Percentiles rank a stretch among this genome's conserved stretches.
Conservation (phyloP, 2,113 vertebrate species). For the Strigops habroptila region DNA sequence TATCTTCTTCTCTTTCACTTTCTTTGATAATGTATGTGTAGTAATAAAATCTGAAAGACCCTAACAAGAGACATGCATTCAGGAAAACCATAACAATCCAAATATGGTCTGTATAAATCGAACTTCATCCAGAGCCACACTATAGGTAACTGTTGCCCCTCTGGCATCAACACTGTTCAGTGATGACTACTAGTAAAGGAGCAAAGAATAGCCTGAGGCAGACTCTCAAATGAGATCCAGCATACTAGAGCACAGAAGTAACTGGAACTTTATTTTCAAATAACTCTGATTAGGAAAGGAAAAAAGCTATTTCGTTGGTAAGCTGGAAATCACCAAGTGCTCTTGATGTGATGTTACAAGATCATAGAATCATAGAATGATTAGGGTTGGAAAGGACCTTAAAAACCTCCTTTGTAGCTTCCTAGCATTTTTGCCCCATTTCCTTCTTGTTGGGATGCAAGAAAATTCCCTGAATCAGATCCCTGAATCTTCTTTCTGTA, state of each 20-base stretch:
- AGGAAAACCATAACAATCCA: not conserved
- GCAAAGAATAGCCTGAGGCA: not conserved
- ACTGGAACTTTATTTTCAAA: not conserved
- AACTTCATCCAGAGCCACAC: not conserved
- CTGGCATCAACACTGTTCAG: not conserved
- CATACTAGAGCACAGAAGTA: not conserved
- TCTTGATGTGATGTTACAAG: not conserved
- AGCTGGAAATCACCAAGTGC: not conserved
- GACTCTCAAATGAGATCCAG: not conserved
- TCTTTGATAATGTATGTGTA: not conserved
- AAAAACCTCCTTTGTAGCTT: not conserved
- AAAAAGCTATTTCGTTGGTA: not conserved
- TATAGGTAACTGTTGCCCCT: not conserved
- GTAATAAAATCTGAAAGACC: not conserved
- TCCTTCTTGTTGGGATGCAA: not conserved
- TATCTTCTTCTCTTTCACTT: not conserved
- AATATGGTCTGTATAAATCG: not conserved
- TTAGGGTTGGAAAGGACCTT: not conserved
- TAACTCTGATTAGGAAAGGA: not conserved
- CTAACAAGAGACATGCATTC: not conserved
- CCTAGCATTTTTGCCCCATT: not conserved
- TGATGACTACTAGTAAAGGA: not conserved
- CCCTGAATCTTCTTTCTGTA: not conserved
- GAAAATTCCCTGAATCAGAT: not conserved
- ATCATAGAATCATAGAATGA: not conserved